phyloP scores from a whole-genome alignment of 2,888 invertebrate species.

The Stenchaetothrips biformis region DNA sequence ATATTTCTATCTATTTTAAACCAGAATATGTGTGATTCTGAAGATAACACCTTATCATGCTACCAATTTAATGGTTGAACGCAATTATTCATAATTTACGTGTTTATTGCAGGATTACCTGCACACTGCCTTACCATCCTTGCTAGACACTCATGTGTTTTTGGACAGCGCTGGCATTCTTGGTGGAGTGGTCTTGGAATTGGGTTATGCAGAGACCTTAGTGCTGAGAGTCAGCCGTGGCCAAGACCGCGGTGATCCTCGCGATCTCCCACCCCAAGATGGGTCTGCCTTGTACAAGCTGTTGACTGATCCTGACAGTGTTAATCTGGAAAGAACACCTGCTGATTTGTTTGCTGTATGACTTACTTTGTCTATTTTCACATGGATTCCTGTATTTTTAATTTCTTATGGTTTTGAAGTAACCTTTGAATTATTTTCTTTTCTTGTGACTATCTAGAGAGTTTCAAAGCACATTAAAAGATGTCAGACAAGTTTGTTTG shows the following conservation, averaged over 20 bases:
- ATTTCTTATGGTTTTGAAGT: constrained; percentile 9
- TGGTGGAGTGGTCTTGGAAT: constrained; percentile 53
- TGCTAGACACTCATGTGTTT: constrained; percentile 53
- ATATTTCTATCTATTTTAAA: background rate
- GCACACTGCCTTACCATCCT: constrained; percentile 49
- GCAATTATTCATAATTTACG: background rate
- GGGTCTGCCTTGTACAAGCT: constrained; percentile 56
- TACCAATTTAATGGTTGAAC: background rate
- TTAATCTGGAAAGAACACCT: constrained; percentile 54
- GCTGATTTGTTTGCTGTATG: constrained; percentile 54
- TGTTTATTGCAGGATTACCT: constrained; percentile 46
- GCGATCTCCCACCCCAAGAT: constrained; percentile 52
- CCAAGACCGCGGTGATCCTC: constrained; percentile 49
- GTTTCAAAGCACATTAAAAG: constrained; percentile 54
- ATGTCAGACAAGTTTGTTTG: constrained; percentile 48
- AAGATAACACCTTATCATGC: background rate
- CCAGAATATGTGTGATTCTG: background rate
- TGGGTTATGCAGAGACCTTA: constrained; percentile 55
- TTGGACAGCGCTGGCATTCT: constrained; percentile 48
- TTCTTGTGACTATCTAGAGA: constrained; percentile 45
- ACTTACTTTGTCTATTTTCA: constrained; percentile 24
- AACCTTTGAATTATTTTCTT: constrained; percentile 13
- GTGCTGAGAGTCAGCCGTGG: constrained; percentile 50
- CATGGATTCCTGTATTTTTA: background rate
- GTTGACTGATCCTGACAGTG: constrained; percentile 56